Evolutionary conservation across 2,888 invertebrate species (phyloP), one percentile per base, ranked within the genome.

Genomic region (Incurvaria masculella): DNA sequence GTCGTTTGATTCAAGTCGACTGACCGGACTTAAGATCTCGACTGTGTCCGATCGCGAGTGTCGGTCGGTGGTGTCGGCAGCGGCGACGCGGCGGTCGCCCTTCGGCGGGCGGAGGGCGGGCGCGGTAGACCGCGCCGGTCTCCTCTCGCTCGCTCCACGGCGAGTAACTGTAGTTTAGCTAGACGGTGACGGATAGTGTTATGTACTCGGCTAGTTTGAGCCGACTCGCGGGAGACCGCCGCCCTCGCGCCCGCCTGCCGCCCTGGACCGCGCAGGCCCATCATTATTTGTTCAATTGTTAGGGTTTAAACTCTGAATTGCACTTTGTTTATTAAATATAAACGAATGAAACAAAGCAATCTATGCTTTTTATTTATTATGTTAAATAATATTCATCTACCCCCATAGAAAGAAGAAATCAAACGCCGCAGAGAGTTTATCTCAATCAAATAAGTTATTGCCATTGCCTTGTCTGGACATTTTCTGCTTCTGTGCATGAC

Each of bases 271-370:
- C 58, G 62, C 65, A 62, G 69, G 72, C 70, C 67, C 33, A 14
- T 65, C 61, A 63, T 68, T 58, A 73, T 72, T 73, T 75, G 73
- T 76, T 75, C 74, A 76, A 76, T 75, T 74, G 73, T 75, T 76
- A 76, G 69, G 72, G 71, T 70, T 75, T 75, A 75, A 66, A 65
- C 72, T 78, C 78, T 79, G 79, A 76, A 79, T 78, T 79, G 79
- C 78, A 78, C 69, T 76, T 79, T 79, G 72, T 78, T 79, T 78
- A 79, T 76, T 76, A 76, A 79, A 79, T 79, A 79, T 79, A 78
- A 79, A 79, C 72, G 72, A 79, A 76, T 74, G 69, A 75, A 74
- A 69, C 59, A 61, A 61, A 48, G 16, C 10, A 8, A 19, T 42
- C 27, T 49, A 47, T 55, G 55, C 54, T 60, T 59, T 62, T n/a